Base-by-base conservation (phyloP, 2,113 vertebrate genomes). In the Eidolon helvum region DNA sequence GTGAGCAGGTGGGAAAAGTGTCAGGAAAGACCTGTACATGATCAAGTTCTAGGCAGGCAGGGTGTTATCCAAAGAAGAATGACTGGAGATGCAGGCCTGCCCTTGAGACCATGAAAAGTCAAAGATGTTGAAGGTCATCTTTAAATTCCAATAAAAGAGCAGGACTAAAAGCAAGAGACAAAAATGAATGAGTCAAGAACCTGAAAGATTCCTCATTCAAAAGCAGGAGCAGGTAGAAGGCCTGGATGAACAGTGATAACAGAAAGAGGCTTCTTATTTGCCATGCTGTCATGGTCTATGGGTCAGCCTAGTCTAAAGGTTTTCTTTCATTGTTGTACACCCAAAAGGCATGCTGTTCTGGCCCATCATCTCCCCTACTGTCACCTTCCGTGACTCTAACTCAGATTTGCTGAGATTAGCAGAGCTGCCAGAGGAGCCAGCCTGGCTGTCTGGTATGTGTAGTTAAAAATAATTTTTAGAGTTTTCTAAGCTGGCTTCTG, bases 391-490 rank as follows among this genome's bases (percentile, higher is more conserved):
- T 50, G 93, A 94, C 85, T 88, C 87, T 80, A 87, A 91, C 80
- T 97, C 87, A 94, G 77, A 97, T 88, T 92, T 95, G 69, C 77
- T 91, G 91, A 97, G 97, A 97, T 48, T 98, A 90, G 95, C 88
- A 96, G 79, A 94, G 77, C 75, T 96, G 80, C 93, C 92, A 86
- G 95, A 26, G 82, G 66, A 96, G 71, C 80, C 77, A 97, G 95
- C 90, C 92, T 1, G 50, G 90, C 87, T 97, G 92, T 96, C 96
- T 96, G 78, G 71, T 91, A 45, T 78, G 50, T 88, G 71, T 57
- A 89, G 88, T 96, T 97, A 96, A 97, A 97, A 96, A 96, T 97
- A 96, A 96, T 91, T 95, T 95, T 96, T 86, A 68, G 90, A 69
- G 30, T 85, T 80, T 97, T 90, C 94, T 87, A 95, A 61, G 40